Evolutionary conservation across 2,797 vertebrate genomes (phyloP).

Genomic region (Lepilemur ruficaudatus): DNA sequence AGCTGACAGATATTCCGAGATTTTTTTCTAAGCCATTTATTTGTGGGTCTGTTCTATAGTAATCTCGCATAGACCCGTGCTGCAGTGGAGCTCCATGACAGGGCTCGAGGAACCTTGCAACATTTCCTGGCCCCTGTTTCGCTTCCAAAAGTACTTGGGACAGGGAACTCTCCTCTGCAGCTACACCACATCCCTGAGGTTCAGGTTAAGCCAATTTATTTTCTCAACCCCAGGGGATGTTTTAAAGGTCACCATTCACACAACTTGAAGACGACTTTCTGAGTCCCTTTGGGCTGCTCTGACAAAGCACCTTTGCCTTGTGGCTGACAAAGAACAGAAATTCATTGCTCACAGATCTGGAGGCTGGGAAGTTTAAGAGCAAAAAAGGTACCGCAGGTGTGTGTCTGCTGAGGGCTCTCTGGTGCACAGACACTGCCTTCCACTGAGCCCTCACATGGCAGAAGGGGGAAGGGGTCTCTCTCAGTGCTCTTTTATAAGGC

Average conservation of each 20-base stretch:
- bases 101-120: not conserved
- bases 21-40: not conserved
- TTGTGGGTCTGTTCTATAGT: not conserved
- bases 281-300: not conserved
- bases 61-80: not conserved
- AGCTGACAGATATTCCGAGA: not conserved
- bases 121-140: not conserved
- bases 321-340: not conserved
- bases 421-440: not conserved
- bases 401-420: not conserved
- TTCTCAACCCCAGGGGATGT: not conserved
- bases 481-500: not conserved
- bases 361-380: not conserved
- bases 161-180: not conserved
- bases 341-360: not conserved
- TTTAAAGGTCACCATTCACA: not conserved
- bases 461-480: not conserved
- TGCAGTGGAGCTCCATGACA: fast-evolving
- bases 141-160: not conserved
- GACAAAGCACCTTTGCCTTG: not conserved
- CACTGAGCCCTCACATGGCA: no score
- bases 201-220: not conserved
- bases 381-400: not conserved
- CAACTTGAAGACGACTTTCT: not conserved
- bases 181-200: not conserved